A percentile compares a stretch with the other conserved stretches of the same genome.
Conservation (phyloP, 2,888 invertebrate genomes). For the Euclidia mi region DNA sequence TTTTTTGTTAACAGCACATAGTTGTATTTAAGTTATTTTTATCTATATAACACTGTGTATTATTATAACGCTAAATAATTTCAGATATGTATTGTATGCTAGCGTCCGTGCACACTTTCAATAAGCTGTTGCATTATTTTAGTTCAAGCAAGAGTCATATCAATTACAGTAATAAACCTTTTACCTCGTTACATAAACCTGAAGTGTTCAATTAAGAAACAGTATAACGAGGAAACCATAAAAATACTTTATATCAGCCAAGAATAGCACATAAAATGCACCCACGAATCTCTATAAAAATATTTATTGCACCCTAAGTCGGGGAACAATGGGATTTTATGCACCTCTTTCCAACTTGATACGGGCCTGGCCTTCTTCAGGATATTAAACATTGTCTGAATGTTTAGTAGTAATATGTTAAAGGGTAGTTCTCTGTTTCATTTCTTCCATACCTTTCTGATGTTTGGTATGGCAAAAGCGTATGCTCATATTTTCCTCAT, state of each 20-base stretch:
- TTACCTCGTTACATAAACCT: constrained; percentile 9
- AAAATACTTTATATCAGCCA: constrained; percentile 41
- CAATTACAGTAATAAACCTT: not conserved
- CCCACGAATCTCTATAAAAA: constrained; percentile 40
- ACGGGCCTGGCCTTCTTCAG: constrained; percentile 9
- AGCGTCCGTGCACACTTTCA: no score
- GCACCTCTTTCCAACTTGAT: constrained; percentile 17
- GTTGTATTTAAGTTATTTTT: no score
- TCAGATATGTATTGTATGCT: no score
- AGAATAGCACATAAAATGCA: constrained; percentile 45
- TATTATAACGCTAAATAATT: no score
- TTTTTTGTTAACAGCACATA: no score
- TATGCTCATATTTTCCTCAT: not conserved
- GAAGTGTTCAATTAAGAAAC: constrained; percentile 18
- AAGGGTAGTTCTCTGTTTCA: constrained; percentile 5
- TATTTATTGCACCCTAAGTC: constrained; percentile 51
- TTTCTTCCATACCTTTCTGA: not conserved
- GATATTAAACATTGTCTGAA: constrained; percentile 32
- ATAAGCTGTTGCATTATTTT: no score
- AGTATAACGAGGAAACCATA: constrained; percentile 22
- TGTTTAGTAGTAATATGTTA: constrained; percentile 30
- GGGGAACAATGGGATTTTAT: constrained; percentile 38
- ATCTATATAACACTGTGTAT: no score
- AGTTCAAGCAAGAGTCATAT: no score
- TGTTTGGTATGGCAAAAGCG: not conserved